Evolutionary conservation across 2,888 invertebrate genomes (phyloP).

Genomic region (Diarsia dahlii): DNA sequence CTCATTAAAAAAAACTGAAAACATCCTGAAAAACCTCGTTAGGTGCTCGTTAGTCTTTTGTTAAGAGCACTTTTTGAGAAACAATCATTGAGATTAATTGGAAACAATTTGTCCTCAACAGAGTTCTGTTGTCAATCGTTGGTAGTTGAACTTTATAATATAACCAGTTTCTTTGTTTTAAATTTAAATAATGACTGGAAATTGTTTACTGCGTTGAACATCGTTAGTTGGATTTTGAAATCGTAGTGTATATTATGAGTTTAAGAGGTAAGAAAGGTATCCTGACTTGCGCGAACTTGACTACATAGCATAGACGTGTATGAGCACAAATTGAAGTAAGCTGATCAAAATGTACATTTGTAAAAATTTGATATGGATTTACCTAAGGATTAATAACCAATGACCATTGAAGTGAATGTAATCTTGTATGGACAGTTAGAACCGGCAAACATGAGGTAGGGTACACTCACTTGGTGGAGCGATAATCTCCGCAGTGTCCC

Average conservation of each 20-base stretch:
- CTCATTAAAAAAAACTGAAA: background rate
- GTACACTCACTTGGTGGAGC: too few species aligned
- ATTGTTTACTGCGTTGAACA: background rate
- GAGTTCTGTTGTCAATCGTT: background rate
- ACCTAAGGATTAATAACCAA: too few species aligned
- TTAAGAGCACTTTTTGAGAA: conserved; percentile 7
- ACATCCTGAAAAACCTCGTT: background rate
- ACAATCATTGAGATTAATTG: conserved; percentile 31
- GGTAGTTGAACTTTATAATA: background rate
- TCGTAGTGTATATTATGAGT: background rate
- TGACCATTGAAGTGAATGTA: too few species aligned
- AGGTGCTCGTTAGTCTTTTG: background rate
- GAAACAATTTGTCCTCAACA: conserved; percentile 10
- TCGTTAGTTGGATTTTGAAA: background rate
- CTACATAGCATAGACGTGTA: too few species aligned
- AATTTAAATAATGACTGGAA: background rate
- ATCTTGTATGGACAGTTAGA: too few species aligned
- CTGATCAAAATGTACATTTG: too few species aligned
- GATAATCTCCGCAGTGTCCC: too few species aligned
- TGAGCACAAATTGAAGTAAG: too few species aligned
- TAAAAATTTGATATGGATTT: too few species aligned
- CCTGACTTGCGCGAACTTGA: too few species aligned
- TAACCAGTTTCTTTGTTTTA: conserved; percentile 5
- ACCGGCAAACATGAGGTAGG: too few species aligned
- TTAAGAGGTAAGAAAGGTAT: background rate